Percentiles rank a stretch among this genome's conserved stretches.
Conservation (phyloP, 2,113 vertebrate genomes). For the Paradoxurus hermaphroditus region DNA sequence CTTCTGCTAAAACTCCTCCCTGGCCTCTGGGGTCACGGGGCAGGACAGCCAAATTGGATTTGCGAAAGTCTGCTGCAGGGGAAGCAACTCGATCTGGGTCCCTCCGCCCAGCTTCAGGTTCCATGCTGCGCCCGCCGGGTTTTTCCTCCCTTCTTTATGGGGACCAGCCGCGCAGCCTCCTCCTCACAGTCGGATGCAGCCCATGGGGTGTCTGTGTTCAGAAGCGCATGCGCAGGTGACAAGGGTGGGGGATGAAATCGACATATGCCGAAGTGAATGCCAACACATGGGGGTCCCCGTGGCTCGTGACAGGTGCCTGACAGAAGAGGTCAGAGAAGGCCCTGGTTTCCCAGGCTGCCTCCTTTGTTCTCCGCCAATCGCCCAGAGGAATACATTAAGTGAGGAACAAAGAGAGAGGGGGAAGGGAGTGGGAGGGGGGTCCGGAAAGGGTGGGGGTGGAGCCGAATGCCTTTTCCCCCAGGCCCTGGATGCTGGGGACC, state of each 20-base stretch:
- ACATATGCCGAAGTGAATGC: constrained; percentile 81
- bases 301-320: constrained; percentile 86
- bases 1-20: not conserved
- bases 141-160: not conserved
- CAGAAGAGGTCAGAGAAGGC: constrained; percentile 86
- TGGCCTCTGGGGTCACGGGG: too few species aligned
- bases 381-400: constrained; percentile 86
- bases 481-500: constrained; percentile 34
- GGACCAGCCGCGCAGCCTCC: not conserved
- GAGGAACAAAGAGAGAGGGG: constrained; percentile 84
- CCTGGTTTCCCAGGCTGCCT: constrained; percentile 88
- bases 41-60: not conserved
- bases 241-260: not conserved
- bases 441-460: not conserved
- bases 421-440: constrained; percentile 53
- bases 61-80: not conserved
- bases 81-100: not conserved
- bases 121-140: rapidly evolving
- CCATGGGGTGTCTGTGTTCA: not conserved
- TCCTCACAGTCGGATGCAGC: not conserved
- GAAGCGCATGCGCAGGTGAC: not conserved
- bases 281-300: constrained; percentile 75
- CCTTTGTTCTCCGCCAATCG: constrained; percentile 86
- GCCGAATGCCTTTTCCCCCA: constrained; percentile 49
- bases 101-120: not conserved